phyloP scores from a whole-genome alignment of 2,797 vertebrate genomes.

The Dicrostonyx torquatus region DNA sequence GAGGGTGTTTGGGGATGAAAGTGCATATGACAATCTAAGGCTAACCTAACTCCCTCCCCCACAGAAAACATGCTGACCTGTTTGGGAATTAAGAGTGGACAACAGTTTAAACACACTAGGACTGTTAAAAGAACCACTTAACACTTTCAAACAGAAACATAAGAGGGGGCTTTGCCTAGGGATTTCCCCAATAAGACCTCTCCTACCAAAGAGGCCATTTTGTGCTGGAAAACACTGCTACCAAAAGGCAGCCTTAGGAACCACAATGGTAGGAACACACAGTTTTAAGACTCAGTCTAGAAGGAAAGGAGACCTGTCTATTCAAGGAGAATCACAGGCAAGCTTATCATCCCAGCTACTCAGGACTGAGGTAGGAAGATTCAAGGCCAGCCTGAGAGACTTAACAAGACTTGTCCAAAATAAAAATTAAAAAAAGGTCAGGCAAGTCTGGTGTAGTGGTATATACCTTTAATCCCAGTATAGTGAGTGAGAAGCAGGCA shows the following conservation, averaged over 20 bases:
- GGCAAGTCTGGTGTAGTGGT: neutral
- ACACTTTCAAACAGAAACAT: constrained; percentile 27
- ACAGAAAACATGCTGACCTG: neutral
- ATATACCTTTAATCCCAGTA: neutral
- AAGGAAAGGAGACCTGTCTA: neutral
- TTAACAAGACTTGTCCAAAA: neutral
- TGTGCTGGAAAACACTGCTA: neutral
- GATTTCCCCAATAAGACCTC: neutral
- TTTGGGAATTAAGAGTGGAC: neutral
- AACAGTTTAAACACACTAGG: constrained; percentile 30
- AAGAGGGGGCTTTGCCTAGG: neutral
- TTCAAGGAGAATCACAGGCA: neutral
- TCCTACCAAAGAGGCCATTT: neutral
- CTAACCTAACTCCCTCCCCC: neutral
- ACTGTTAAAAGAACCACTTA: neutral
- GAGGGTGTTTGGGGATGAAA: neutral
- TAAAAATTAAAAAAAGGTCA: neutral
- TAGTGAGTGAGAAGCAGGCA: neutral
- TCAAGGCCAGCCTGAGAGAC: neutral
- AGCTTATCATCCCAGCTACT: neutral
- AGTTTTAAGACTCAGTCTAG: neutral
- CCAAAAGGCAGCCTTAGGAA: neutral
- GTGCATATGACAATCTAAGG: neutral
- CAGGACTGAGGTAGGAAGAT: neutral
- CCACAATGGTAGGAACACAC: neutral